Evolutionary conservation across 2,888 invertebrate species (phyloP), one percentile per base, ranked within the genome.

Genomic region (Netelia melanura): DNA sequence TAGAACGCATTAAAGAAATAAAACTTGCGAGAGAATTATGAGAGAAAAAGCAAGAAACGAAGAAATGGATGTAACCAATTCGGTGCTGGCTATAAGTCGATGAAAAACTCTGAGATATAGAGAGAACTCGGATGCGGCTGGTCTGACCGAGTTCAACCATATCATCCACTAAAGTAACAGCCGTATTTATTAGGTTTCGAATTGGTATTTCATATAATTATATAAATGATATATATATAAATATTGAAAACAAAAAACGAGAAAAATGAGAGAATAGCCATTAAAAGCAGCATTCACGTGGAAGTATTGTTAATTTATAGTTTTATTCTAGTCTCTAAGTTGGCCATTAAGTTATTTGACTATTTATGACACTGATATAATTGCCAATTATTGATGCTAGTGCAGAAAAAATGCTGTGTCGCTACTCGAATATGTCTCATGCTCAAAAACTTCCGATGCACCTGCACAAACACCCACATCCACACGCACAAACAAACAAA

Each of bases 341-440:
- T 87, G 85, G 81, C 84, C 84, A 86, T 87, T 85, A 72, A 86
- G 83, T 84, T 86, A 81, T 78, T 85, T 78, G 81, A 85, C 81
- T 87, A 86, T 78, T 83, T 85, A 84, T 83, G 77, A 85, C 81
- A 75, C 44, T 75, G 54, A 84, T 78, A 88, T 86, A 86, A 89
- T 89, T 89, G 88, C 89, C 88, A 89, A 90, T 89, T 82, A 86
- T 86, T 87, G 87, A 90, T 85, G 80, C 86, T 86, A 86, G 76
- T 62, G 68, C 71, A 74, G 17, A 65, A 80, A 71, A 79, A 83
- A 84, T 3, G 23, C 48, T 74, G 84, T 86, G 83, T 89, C 89
- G 89, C 89, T 89, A 87, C 89, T 90, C 90, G 89, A 88, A 90
- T 89, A 90, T 76, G 88, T 87, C 88, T 89, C 87, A 81, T 84